Conservation (phyloP, 2,797 vertebrate genomes). For the Thaleichthys pacificus region DNA sequence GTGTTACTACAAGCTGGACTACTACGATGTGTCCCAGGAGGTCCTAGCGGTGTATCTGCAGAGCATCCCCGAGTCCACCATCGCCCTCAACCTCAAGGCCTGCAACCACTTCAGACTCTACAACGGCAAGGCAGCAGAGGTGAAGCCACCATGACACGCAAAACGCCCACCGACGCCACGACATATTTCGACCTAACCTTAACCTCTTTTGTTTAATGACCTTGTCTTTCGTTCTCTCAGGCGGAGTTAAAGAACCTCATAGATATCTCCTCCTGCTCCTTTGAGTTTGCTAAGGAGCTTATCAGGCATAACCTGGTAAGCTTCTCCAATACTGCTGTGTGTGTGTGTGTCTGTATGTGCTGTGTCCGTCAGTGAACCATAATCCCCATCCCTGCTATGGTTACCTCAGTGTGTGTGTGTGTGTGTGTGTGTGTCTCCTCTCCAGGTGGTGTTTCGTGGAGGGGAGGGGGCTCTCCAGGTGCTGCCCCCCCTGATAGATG, state of each 20-base stretch:
- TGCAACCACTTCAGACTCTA: conserved; percentile 97
- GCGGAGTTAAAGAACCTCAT: conserved; percentile 93
- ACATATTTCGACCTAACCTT: neutral
- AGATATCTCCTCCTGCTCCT: conserved; percentile 88
- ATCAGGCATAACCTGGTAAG: conserved; percentile 95
- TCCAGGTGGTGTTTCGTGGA: conserved; percentile 90
- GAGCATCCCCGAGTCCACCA: conserved; percentile 93
- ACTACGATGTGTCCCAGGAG: conserved; percentile 97
- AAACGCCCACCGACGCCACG: neutral
- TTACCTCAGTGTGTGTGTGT: conserved; percentile 1
- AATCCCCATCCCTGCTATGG: neutral
- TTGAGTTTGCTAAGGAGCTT: conserved; percentile 97
- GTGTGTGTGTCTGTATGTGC: conserved; percentile 19
- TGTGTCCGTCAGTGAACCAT: conserved; percentile 16
- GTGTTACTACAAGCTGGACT: conserved; percentile 98
- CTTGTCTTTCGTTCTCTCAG: conserved; percentile 64
- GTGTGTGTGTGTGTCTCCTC: conserved; percentile 9
- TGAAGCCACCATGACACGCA: conserved; percentile 49
- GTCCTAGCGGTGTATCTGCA: conserved; percentile 95
- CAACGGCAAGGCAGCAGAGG: conserved; percentile 96
- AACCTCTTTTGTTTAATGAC: neutral
- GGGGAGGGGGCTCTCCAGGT: conserved; percentile 94
- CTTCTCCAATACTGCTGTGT: conserved; percentile 19
- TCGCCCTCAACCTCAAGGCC: conserved; percentile 96
- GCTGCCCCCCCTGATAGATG: conserved; percentile 92